Base-by-base conservation (phyloP, 2,888 invertebrate genomes). In the Sthenelais limicola region DNA sequence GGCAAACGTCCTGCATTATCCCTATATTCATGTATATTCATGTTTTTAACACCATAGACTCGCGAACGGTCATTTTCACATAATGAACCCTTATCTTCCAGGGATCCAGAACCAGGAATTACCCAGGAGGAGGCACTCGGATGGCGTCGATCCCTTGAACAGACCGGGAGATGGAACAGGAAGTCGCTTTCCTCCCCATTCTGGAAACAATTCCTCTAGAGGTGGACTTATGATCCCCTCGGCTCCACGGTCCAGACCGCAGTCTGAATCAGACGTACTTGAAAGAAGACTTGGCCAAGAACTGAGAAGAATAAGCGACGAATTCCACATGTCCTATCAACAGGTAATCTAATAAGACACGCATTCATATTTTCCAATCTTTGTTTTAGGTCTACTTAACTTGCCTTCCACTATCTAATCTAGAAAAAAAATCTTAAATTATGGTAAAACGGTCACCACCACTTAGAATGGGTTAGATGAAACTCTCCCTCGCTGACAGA, bases 271-370 rank as follows among this genome's bases (percentile, higher is more conserved):
- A 24, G 62, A 21, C 35, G 38, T 43, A 24, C 62, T 62, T 35
- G 62, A 62, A 28, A 35, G 26, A 15, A 35, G 43, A 43, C 28
- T 62, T 1, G 62, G 62, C 1, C 62, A 62, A 28, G 62, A 62
- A 18, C 38, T 62, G 62, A 62, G 62, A 15, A 35, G 62, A 2
- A 38, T 38, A 2, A 38, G 62, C 26, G 62, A 62, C 38, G 62
- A 62, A 43, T 62, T 62, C 62, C 62, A 62, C 38, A n/a, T 38
- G 62, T 62, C 62, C 2, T 62, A 62, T 24, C 38, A 35, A n/a
- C n/a, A n/a, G n/a, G n/a, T n/a, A n/a, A n/a, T n/a, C n/a, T n/a
- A n/a, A n/a, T n/a, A n/a, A n/a, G n/a, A n/a, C n/a, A n/a, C n/a
- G n/a, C n/a, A n/a, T n/a, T n/a, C n/a, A n/a, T n/a, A n/a, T n/a